A percentile compares a stretch with the other conserved stretches of the same genome.
Evolutionary conservation across 2,113 vertebrate genomes (phyloP).

Genomic region (Malurus melanocephalus): DNA sequence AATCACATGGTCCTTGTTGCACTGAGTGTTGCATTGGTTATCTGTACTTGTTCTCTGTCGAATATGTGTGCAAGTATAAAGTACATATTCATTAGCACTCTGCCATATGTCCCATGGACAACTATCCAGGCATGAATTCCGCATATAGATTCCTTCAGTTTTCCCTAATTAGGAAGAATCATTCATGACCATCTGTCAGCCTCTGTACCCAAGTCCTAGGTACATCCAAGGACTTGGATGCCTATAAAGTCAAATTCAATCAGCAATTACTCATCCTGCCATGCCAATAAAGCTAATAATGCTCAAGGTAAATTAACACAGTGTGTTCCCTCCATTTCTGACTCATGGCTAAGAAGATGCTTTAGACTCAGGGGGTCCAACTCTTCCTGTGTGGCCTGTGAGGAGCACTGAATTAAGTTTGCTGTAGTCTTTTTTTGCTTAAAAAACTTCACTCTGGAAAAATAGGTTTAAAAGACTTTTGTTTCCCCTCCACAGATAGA

Average conservation of each 20-base stretch:
- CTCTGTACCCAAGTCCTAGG: neutral
- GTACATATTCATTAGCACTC: neutral
- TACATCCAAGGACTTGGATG: neutral
- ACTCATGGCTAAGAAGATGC: neutral
- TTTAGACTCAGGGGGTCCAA: neutral
- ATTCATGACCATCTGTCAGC: conserved; percentile 34
- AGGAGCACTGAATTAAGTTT: neutral
- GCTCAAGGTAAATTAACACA: neutral
- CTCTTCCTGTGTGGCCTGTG: neutral
- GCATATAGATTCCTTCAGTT: conserved; percentile 15
- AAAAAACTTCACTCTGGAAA: neutral
- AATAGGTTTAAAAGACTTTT: neutral
- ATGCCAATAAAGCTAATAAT: neutral
- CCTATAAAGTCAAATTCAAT: conserved; percentile 19
- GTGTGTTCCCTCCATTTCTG: neutral
- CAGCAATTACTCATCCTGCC: neutral
- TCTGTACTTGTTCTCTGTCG: neutral
- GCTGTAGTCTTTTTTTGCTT: neutral
- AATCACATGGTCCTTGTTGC: neutral
- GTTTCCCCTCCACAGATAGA: neutral
- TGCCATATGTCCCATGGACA: neutral
- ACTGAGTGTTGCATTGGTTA: neutral
- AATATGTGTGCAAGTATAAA: neutral
- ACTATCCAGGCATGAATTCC: conserved; percentile 15
- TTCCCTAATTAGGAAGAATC: conserved; percentile 26